A percentile compares a stretch with the other conserved stretches of the same genome.
These are phyloP conservation scores for Iguana delicatissima DNA, from an alignment of 2,797 vertebrate species.

Conservation along the genomic window DNA sequence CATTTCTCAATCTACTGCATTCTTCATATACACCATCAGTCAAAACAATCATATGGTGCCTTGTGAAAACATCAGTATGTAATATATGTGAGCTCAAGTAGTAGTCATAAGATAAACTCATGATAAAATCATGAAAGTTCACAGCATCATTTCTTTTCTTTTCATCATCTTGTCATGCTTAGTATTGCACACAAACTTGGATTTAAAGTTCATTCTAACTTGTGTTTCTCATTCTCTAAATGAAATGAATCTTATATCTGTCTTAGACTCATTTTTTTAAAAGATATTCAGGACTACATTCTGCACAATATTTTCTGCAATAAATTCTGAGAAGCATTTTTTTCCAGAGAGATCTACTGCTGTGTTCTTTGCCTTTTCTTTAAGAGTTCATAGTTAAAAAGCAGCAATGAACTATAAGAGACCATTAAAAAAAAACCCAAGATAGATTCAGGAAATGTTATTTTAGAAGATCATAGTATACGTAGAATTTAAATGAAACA, in stretches of 20 bases:
- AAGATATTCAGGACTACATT: background rate
- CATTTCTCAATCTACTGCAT: background rate
- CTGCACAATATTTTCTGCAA: background rate
- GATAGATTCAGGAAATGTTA: background rate
- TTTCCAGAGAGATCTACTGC: background rate
- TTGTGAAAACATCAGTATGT: background rate
- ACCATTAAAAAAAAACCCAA: background rate
- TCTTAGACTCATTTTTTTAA: background rate
- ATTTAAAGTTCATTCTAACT: background rate
- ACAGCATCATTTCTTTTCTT: background rate
- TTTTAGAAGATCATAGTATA: background rate
- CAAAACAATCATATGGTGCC: background rate
- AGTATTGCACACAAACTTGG: background rate
- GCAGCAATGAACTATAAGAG: background rate
- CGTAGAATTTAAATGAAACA: background rate
- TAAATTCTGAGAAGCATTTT: background rate
- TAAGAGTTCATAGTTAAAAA: background rate
- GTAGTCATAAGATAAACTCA: background rate
- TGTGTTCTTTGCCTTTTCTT: background rate
- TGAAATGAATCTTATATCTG: background rate
- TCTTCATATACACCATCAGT: background rate
- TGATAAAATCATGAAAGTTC: background rate
- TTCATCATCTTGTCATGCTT: background rate
- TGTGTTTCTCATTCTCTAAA: background rate
- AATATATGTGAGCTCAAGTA: constrained; percentile 7